A percentile compares a stretch with the other conserved stretches of the same genome.
phyloP scores from a whole-genome alignment of 2,797 vertebrate genomes.

The Falco concolor region DNA sequence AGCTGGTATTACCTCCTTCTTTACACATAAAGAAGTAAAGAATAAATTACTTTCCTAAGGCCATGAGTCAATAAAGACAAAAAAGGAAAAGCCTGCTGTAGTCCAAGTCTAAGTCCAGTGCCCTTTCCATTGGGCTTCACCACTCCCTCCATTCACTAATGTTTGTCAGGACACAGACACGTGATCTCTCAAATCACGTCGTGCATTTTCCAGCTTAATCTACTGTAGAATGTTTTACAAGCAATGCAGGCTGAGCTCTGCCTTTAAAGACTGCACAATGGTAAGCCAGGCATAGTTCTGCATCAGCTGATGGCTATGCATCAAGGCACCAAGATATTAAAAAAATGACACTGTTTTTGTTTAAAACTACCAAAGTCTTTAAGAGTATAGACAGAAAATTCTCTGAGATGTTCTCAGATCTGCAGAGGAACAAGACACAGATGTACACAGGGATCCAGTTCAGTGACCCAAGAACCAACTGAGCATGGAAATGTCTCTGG shows the following conservation, averaged over 20 bases:
- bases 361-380: neutral
- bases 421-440: neutral
- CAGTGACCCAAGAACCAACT: neutral
- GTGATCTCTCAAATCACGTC: neutral
- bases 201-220: neutral
- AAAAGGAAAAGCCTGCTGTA: neutral
- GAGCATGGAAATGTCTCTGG: neutral
- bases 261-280: neutral
- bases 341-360: neutral
- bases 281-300: neutral
- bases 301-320: neutral
- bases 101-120: neutral
- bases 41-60: neutral
- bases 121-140: neutral
- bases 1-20: neutral
- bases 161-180: neutral
- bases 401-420: neutral
- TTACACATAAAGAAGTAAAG: neutral
- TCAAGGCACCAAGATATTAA: neutral
- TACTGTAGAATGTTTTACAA: neutral
- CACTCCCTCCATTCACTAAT: neutral
- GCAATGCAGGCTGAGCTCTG: neutral
- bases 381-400: neutral
- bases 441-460: neutral
- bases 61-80: neutral